Evolutionary conservation across 2,113 vertebrate species (phyloP), one percentile per base, ranked within the genome.

Genomic region (Strix uralensis): DNA sequence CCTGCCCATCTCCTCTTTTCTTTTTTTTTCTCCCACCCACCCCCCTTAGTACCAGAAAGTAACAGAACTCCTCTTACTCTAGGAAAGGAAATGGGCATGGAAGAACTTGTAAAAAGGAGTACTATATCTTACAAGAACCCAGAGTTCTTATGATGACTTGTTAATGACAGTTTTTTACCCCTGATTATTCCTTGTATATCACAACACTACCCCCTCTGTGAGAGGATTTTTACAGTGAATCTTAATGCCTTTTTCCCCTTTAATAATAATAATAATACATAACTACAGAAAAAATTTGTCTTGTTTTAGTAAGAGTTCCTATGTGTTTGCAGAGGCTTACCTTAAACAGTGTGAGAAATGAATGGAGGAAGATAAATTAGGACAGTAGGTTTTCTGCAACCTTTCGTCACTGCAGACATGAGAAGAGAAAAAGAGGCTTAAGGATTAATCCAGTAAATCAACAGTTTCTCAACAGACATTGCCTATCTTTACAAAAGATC

Each of bases 21-120:
- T 3, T 26, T 19, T 5, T 7, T 22, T 4, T 19, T 2, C 25
- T 20, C 2, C 10, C 3, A 18, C 10, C 11, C 13, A 10, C 4
- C 4, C 15, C 4, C 40, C 17, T 59, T 30, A n/a, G 12, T 38
- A 66, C 32, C 10, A 78, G 59, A 63, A 81, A 86, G 32, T 21
- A 47, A 54, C 9, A 47, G 16, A 83, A 74, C 21, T 78, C 8
- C 57, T 34, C 46, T 57, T 55, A 15, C 7, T 81, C 42, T 47
- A 6, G 18, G 36, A 55, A 63, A 63, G 36, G 55, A 51, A 22
- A 32, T 55, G 38, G n/a, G 3, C 16, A 25, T 46, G 26, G 73
- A 78, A 63, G 23, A 67, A 36, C 15, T 44, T 46, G 9, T 78
- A 34, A 67, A 62, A 90, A 67, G 10, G 17, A 66, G 2, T 32